phyloP scores from a whole-genome alignment of 1,140 invertebrate species.

The Eupeodes corollae region DNA sequence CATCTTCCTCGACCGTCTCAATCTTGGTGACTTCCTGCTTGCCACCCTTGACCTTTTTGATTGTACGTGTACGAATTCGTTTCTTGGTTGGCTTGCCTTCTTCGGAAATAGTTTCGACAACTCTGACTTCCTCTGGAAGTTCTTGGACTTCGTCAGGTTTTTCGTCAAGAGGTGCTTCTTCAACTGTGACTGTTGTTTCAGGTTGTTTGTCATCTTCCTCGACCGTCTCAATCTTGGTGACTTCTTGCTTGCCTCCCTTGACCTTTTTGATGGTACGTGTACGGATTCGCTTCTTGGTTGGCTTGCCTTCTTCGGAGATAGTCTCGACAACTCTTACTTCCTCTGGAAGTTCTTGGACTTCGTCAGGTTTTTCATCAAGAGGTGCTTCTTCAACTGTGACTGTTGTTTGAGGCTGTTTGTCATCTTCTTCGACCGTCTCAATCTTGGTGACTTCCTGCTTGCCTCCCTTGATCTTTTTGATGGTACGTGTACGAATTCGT shows the following conservation, averaged over 20 bases:
- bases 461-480: conserved; percentile 35
- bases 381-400: conserved; percentile 15
- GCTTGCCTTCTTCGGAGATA: conserved; percentile 18
- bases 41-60: conserved; percentile 35
- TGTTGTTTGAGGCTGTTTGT: conserved; percentile 25
- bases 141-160: conserved; percentile 18
- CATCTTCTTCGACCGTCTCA: conserved; percentile 40
- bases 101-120: conserved; percentile 20
- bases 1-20: conserved; percentile 40
- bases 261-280: conserved; percentile 32
- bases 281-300: conserved; percentile 22
- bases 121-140: conserved; percentile 31
- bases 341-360: conserved; percentile 31
- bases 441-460: conserved; percentile 40
- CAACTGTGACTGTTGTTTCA: conserved; percentile 16
- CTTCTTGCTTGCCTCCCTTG: conserved; percentile 35
- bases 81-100: conserved; percentile 18
- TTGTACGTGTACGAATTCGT: conserved; percentile 27
- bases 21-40: conserved; percentile 40
- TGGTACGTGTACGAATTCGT: conserved; percentile 33
- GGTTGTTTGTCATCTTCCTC: conserved; percentile 35
- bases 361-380: conserved; percentile 12
- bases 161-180: conserved; percentile 13
- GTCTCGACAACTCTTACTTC: conserved; percentile 27
- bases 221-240: conserved; percentile 39